Base-by-base conservation (phyloP, 2,797 vertebrate genomes). In the Pitangus sulphuratus region DNA sequence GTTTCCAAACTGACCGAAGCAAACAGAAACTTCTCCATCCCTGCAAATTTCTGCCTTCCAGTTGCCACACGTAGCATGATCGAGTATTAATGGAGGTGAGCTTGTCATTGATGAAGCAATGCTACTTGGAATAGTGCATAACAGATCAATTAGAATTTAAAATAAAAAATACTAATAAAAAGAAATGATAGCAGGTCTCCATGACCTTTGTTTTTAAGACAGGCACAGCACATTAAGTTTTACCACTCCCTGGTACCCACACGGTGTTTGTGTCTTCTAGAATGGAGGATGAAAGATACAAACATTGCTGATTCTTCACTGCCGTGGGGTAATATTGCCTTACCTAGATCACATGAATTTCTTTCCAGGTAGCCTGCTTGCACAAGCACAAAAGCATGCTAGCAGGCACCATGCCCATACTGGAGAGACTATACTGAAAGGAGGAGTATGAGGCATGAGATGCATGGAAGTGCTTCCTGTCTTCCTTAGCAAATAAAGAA, bases 291-390 rank as follows among this genome's bases (percentile, higher is more conserved):
- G 70, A 90, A 86, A 90, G 87, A 70, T 58, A 37, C 6, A 76
- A 66, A 66, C 1, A 5, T 15, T 86, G 65, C 54, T 69, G 69
- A 78, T 71, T 93, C n/a, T 53, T 86, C 68, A 75, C 22, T 78
- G 79, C 87, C 82, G 25, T 69, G 47, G 33, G 53, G 57, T 81
- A 35, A 69, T 86, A 61, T 3, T 90, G 45, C 76, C 37, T 91
- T 84, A 40, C 57, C 33, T 76, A 30, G 64, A 78, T 64, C 87
- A 69, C 50, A 75, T 4, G 0, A 31, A 80, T 81, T 88, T 95
- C 53, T 95, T 90, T 84, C 78, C 87, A 87, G 45, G 81, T 57
- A 89, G 57, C 69, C 35, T 95, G 87, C 58, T 93, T 92, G 64
- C 83, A 95, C 69, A 96, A 79, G 74, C 74, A 72, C 18, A 31